A percentile compares a stretch with the other conserved stretches of the same genome.
These are phyloP conservation scores for Aurelia sp. DNA, from an alignment of 30 jellyfish, hydroid and myxozoan species.

Conservation along the genomic window DNA sequence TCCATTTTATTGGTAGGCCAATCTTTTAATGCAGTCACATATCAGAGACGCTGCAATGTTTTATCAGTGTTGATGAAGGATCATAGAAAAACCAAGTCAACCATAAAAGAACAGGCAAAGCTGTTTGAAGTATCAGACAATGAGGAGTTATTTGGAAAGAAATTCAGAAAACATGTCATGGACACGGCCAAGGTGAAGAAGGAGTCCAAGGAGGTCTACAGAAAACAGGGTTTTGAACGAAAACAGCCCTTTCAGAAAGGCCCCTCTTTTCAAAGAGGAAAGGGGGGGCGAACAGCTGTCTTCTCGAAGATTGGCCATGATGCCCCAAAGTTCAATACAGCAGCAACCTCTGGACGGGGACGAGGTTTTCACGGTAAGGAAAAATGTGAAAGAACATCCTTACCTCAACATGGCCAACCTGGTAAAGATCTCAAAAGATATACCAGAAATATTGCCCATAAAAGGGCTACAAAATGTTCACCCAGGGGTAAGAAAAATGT, in stretches of 20 bases:
- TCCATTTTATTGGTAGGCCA: too few relatives aligned
- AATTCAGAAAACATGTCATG: constrained; percentile 11
- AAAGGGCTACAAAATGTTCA: too few relatives aligned
- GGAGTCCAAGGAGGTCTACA: constrained; percentile 17
- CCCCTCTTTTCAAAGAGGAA: constrained; percentile 41
- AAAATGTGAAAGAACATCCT: too few relatives aligned
- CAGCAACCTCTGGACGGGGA: constrained; percentile 2
- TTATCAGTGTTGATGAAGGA: too few relatives aligned
- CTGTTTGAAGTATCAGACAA: constrained; percentile 1
- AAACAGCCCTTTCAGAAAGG: constrained; percentile 36
- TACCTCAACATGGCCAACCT: too few relatives aligned
- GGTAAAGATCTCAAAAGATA: too few relatives aligned
- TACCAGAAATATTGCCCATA: too few relatives aligned
- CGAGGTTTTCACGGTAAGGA: neutral
- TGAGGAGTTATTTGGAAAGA: constrained; percentile 8
- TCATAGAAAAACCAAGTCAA: constrained; percentile 2
- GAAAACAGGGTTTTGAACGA: constrained; percentile 5
- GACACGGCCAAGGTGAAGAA: constrained; percentile 35
- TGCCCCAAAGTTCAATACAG: neutral
- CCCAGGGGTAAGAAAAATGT: too few relatives aligned
- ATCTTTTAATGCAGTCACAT: too few relatives aligned
- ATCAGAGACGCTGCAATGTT: too few relatives aligned
- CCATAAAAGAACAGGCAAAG: constrained; percentile 5
- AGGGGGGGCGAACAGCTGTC: constrained; percentile 28
- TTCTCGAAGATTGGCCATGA: neutral